Evolutionary conservation across 2,797 vertebrate species (phyloP).

Genomic region (Enteromius thamalakanensis): DNA sequence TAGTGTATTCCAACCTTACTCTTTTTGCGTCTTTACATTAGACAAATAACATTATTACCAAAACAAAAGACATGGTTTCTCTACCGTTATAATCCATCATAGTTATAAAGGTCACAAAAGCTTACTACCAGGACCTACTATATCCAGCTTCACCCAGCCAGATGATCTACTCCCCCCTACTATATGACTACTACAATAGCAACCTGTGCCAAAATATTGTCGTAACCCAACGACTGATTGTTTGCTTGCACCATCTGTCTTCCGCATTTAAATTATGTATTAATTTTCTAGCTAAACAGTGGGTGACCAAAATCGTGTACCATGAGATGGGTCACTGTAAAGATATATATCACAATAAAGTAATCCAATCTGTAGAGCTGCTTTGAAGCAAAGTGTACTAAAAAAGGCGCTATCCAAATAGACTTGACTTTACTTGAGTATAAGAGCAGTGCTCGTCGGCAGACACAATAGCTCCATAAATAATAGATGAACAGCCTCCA

Average conservation of each 20-base stretch:
- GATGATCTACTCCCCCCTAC: not conserved
- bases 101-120: not conserved
- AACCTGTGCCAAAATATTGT: not conserved
- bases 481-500: conserved; percentile 50
- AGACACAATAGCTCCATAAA: conserved; percentile 49
- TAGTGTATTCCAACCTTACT: not conserved
- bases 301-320: not conserved
- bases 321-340: not conserved
- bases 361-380: not conserved
- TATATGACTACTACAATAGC: not conserved
- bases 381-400: not conserved
- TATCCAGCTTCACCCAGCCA: not conserved
- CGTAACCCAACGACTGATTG: not conserved
- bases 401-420: not conserved
- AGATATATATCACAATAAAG: not conserved
- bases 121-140: not conserved
- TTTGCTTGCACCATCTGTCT: not conserved
- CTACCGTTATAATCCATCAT: not conserved
- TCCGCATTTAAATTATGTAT: not conserved
- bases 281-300: not conserved
- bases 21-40: not conserved
- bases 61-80: not conserved
- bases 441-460: not conserved
- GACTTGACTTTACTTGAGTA: not conserved
- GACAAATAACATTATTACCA: not conserved